Percentiles rank a stretch among this genome's conserved stretches.
These are phyloP conservation scores for Neoitamus cyanurus DNA, from an alignment of 2,888 invertebrate genomes.

Conservation along the genomic window DNA sequence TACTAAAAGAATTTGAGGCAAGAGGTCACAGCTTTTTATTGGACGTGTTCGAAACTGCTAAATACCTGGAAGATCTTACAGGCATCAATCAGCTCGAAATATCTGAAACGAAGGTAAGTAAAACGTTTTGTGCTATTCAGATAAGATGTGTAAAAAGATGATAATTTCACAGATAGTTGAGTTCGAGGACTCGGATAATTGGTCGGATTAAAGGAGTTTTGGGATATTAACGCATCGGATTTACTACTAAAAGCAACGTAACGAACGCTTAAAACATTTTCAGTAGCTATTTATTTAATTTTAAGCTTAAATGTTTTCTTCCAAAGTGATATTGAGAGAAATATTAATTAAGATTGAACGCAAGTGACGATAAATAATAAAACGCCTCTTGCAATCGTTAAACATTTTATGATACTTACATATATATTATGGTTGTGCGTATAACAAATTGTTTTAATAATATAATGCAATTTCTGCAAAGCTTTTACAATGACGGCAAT, in stretches of 20 bases:
- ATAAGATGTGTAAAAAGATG: neutral
- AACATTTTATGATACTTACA: neutral
- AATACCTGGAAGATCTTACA: constrained; percentile 86
- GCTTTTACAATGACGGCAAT: no score
- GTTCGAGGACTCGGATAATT: constrained; percentile 60
- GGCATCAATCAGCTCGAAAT: constrained; percentile 77
- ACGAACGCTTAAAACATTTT: neutral
- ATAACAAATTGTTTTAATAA: neutral
- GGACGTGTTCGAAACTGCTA: constrained; percentile 82
- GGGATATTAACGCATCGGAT: neutral
- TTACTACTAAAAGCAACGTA: neutral
- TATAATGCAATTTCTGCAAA: neutral
- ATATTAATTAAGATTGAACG: neutral
- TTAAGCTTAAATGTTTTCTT: neutral
- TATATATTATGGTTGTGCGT: neutral
- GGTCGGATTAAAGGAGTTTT: constrained; percentile 38
- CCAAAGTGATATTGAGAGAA: neutral
- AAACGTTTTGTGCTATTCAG: neutral
- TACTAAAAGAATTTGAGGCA: constrained; percentile 68
- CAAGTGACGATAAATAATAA: neutral
- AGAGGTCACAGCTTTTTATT: constrained; percentile 79
- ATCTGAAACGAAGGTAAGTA: constrained; percentile 69
- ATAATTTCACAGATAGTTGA: constrained; percentile 61
- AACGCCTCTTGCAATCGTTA: neutral
- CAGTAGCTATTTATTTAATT: neutral